These are phyloP conservation scores for Anthophora plumipes DNA, from an alignment of 2,888 invertebrate genomes.

Conservation along the genomic window DNA sequence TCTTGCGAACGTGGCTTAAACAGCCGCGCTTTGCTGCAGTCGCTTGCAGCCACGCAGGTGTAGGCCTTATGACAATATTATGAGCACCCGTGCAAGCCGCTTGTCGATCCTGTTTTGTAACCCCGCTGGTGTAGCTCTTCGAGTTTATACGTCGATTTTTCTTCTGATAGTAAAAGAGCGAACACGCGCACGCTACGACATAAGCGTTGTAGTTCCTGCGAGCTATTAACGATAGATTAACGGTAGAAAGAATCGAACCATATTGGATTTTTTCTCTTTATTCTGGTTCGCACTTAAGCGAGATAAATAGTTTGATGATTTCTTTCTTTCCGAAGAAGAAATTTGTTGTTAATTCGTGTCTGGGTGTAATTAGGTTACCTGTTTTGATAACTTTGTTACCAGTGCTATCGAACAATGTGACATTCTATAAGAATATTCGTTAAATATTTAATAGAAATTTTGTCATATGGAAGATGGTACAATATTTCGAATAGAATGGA, in stretches of 20 bases:
- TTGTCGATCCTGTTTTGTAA: conserved; percentile 69
- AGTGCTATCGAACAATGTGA: no score
- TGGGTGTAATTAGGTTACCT: no score
- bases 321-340: background rate
- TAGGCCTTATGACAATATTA: conserved; percentile 75
- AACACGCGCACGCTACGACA: conserved; percentile 11
- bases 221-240: conserved; percentile 27
- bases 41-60: conserved; percentile 67
- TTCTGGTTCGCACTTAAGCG: background rate
- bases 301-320: background rate
- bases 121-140: conserved; percentile 38
- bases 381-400: no score
- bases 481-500: no score
- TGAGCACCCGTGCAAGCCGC: conserved; percentile 64
- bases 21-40: conserved; percentile 9
- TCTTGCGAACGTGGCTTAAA: conserved; percentile 44
- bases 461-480: no score
- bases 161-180: conserved; percentile 8
- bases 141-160: conserved; percentile 38
- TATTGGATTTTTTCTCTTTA: background rate
- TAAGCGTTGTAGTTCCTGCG: conserved; percentile 5
- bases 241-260: background rate
- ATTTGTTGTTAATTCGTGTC: no score
- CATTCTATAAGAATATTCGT: no score
- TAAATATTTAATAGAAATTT: no score